phyloP scores from a whole-genome alignment of 1,140 invertebrate genomes.

The Drosophila repletoides region DNA sequence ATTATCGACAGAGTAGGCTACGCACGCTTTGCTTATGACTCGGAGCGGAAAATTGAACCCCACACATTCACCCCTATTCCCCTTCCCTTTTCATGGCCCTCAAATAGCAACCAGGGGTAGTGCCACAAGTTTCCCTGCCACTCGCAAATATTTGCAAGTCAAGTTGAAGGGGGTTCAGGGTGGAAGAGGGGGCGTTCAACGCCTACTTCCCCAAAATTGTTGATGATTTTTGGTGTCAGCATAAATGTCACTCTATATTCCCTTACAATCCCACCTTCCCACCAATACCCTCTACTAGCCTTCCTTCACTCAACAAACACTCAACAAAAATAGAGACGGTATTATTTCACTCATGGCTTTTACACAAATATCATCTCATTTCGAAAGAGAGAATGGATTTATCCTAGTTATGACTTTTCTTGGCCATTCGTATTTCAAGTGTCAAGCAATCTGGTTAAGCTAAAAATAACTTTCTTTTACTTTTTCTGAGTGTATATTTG shows the following conservation, averaged over 20 bases:
- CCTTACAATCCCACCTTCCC: not conserved
- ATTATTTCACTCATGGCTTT: no score
- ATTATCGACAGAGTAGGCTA: no score
- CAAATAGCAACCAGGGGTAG: slow-evolving; percentile 39
- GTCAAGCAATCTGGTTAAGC: no score
- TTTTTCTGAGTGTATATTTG: no score
- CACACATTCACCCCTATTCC: not conserved
- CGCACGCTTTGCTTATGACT: slow-evolving; percentile 66
- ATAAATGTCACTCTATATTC: slow-evolving; percentile 59
- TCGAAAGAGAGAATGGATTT: no score
- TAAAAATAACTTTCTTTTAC: no score
- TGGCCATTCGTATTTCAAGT: no score
- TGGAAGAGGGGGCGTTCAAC: not conserved
- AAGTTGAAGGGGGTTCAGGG: slow-evolving; percentile 14
- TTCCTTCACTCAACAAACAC: not conserved
- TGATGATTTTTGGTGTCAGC: slow-evolving; percentile 72
- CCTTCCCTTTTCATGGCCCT: not conserved
- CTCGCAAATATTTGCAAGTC: slow-evolving; percentile 71
- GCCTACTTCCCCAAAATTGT: not conserved
- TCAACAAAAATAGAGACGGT: no score
- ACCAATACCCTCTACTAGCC: no score
- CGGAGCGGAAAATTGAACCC: slow-evolving; percentile 66
- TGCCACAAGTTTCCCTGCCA: slow-evolving; percentile 64
- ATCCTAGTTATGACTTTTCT: no score
- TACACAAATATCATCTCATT: no score